Base-by-base conservation (phyloP, 2,113 vertebrate species). In the Prolemur simus region DNA sequence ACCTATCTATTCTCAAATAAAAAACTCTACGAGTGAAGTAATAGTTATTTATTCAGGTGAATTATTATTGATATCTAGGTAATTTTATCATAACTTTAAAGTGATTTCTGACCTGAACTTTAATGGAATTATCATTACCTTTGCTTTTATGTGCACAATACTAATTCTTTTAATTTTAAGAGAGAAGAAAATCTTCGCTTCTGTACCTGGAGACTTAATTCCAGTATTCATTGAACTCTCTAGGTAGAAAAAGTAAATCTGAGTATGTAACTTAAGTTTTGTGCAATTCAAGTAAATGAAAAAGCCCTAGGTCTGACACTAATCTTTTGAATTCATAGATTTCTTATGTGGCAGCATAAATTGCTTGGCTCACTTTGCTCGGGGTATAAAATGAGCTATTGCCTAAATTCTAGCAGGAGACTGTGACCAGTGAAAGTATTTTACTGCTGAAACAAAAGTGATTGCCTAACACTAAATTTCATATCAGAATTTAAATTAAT, bases 281-380 rank as follows among this genome's bases (percentile, higher is more conserved):
- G 18, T 93, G 45, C 29, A 95, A 89, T 34, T 39, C 21, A 39
- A 37, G 77, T 66, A 96, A 97, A 94, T 89, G 88, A 96, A 95
- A 96, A 96, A 95, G 13, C 21, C 37, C 14, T 64, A 88, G 56
- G 64, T 39, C 13, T 95, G 95, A 17, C 23, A 54, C 64, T 96
- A n/a, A 92, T 92, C 5, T 37, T 52, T 8, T 89, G 56, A 86
- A 45, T 21, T 21, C 97, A 37, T 68, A 91, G 81, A 49, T 97
- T 97, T 96, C 80, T 94, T 60, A 77, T 20, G 69, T 96, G 91
- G 3, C 73, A 49, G 10, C 2, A 89, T 92, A 93, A 97, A 97
- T 23, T 63, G 2, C 23, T 82, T 77, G 21, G 0, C 0, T 56
- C 6, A 86, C 11, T 95, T 91, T 82, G 39, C 10, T 87, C 18